Conservation (phyloP, 2,888 invertebrate species). For the Minunthozetes semirufus region DNA sequence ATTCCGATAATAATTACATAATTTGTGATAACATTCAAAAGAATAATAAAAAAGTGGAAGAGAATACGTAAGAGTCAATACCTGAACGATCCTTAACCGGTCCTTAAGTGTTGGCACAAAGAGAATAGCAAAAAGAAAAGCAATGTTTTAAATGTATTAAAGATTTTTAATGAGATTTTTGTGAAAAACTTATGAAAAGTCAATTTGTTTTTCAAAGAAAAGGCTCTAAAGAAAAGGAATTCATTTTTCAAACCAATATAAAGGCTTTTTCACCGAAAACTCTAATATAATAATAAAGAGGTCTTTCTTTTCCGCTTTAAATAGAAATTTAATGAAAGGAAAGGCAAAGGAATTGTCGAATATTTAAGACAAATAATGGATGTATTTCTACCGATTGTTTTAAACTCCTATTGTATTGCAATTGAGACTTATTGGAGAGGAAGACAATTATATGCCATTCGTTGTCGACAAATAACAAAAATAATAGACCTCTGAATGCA, state of each 20-base stretch:
- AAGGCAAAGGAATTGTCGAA: background rate
- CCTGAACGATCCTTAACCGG: conserved; percentile 24
- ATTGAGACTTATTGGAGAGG: background rate
- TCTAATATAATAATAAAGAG: background rate
- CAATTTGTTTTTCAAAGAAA: background rate
- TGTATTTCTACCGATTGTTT: background rate
- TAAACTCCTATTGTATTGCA: background rate
- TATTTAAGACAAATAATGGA: background rate
- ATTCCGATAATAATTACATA: background rate
- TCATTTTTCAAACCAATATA: background rate
- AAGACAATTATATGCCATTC: background rate
- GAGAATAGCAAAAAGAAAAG: conserved; percentile 2
- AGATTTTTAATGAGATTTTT: background rate
- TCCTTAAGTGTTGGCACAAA: conserved; percentile 19
- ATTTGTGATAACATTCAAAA: background rate
- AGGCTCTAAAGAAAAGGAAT: background rate
- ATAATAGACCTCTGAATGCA: background rate
- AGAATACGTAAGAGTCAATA: background rate
- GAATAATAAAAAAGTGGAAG: background rate
- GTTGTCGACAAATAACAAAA: background rate
- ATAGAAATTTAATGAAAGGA: background rate
- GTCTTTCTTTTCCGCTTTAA: background rate
- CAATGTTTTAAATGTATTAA: conserved; percentile 21
- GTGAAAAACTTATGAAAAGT: conserved; percentile 7
- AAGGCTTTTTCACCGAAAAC: background rate